Evolutionary conservation across 2,113 vertebrate genomes (phyloP), one percentile per base, ranked within the genome.

Genomic region (Piaya cayana): DNA sequence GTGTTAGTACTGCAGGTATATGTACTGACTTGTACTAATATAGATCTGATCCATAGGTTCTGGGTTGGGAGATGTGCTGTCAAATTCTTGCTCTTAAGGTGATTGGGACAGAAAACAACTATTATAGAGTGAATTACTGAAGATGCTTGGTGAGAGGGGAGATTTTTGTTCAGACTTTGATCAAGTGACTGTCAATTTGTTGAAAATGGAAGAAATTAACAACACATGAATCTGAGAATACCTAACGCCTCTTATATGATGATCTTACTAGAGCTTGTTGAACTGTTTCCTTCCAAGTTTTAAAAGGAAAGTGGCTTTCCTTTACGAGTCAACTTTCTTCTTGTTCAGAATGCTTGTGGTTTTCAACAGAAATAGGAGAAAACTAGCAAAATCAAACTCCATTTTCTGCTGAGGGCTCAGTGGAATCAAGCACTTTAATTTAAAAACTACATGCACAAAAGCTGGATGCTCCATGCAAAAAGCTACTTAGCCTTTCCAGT

Each of bases 131-230:
- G 16, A 14, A 32, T 50, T 88, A 32, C 15, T 86, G 65, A 91
- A 82, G 43, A 68, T 71, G 18, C 15, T 58, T 70, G 18, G 29
- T 55, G 8, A 78, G 56, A 49, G 17, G 6, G 19, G 22, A 84
- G 37, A 21, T 42, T 1, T 81, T 81, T 65, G 27, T 68, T 43
- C 32, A 56, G 32, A 67, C 20, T 65, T 18, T 75, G 34, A 68
- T 62, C 20, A 60, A 56, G 12, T 43, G 56, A 56, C 47, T 45
- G 19, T 50, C 34, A 68, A 8, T 59, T 84, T 64, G 79, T 43
- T 87, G 65, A 71, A 71, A 71, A 84, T 16, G 4, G 39, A 78
- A 86, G 42, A 74, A 74, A 91, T 86, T 63, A 86, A 43, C 19
- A 62, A 22, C 45, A 52, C 2, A 0, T 21, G 39, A 75, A 75